Evolutionary conservation across 1,140 invertebrate genomes (phyloP).

Genomic region (Hypsibius dujardini): DNA sequence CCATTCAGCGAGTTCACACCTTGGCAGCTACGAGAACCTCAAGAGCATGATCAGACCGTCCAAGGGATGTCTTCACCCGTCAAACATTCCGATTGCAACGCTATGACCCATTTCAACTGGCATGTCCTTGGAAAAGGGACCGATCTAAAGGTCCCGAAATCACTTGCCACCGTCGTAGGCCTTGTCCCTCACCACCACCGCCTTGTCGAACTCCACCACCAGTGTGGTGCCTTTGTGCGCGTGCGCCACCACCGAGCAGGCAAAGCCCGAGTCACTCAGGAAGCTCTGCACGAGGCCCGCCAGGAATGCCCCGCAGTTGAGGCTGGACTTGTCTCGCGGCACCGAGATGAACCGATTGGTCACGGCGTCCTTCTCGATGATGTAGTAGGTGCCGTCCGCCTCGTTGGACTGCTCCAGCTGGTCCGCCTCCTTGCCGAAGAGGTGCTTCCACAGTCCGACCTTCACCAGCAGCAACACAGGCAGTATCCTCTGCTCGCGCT

Average conservation of each 20-base stretch:
- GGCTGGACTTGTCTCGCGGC: slow-evolving; percentile 84
- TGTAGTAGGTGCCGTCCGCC: slow-evolving; percentile 89
- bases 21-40: no score
- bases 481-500: slow-evolving; percentile 2
- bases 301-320: slow-evolving; percentile 95
- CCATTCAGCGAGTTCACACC: no score
- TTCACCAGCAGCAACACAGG: background rate
- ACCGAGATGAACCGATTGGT: slow-evolving; percentile 95
- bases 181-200: slow-evolving; percentile 77
- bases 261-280: slow-evolving; percentile 24
- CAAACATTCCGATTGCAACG: no score
- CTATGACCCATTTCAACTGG: no score
- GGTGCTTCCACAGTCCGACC: slow-evolving; percentile 23
- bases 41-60: no score
- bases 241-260: slow-evolving; percentile 44
- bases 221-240: slow-evolving; percentile 99
- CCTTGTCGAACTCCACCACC: slow-evolving; percentile 94
- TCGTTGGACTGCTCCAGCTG: slow-evolving; percentile 96
- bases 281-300: slow-evolving; percentile 62
- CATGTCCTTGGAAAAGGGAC: no score
- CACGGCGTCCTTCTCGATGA: slow-evolving; percentile 92
- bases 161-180: slow-evolving; percentile 32
- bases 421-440: slow-evolving; percentile 95
- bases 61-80: no score
- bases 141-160: background rate